A percentile compares a stretch with the other conserved stretches of the same genome.
Evolutionary conservation across 2,888 invertebrate species (phyloP).

Genomic region (Hydrotaea cyrtoneurina): DNA sequence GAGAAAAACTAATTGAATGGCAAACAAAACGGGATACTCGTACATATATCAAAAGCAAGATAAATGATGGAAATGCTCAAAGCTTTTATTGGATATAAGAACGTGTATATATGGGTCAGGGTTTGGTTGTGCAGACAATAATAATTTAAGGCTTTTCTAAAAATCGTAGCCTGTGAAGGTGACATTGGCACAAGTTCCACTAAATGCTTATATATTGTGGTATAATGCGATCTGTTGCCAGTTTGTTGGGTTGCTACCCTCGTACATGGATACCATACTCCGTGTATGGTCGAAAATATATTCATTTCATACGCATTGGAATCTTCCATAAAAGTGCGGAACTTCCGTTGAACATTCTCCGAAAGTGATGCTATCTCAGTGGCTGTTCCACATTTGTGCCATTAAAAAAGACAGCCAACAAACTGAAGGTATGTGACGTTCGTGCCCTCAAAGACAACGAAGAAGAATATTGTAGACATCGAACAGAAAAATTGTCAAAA

Average conservation of each 20-base stretch:
- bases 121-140: no score
- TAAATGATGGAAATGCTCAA: no score
- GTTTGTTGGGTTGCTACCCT: no score
- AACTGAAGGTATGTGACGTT: not conserved
- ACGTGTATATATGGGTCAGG: no score
- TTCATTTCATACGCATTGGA: not conserved
- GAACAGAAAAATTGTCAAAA: not conserved
- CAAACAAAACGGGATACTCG: not conserved
- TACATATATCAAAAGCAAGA: not conserved
- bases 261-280: not conserved
- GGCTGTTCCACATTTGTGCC: not conserved
- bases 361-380: not conserved
- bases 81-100: no score
- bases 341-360: not conserved
- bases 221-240: no score
- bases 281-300: no score
- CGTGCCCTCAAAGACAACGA: not conserved
- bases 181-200: no score
- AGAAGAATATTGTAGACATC: not conserved
- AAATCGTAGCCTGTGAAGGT: no score
- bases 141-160: no score
- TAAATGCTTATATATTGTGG: no score
- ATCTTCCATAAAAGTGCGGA: not conserved
- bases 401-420: not conserved
- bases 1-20: not conserved